Base-by-base conservation (phyloP, 2,888 invertebrate genomes). In the Euclidia mi region DNA sequence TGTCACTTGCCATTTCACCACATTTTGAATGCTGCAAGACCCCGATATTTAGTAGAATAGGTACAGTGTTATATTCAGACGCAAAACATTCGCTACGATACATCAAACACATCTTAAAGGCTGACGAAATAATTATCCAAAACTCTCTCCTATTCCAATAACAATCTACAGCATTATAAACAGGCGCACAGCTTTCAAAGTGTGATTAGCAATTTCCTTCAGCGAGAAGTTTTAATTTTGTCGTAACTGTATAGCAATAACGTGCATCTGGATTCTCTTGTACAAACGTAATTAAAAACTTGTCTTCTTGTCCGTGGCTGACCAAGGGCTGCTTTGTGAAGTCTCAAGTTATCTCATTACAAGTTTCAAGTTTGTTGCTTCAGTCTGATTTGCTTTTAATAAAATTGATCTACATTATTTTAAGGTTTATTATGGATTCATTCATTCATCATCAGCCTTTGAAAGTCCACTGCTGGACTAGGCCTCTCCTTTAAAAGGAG, bases 251-350 rank as follows among this genome's bases (percentile, higher is more conserved):
- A 15, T 43, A 56, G 59, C 40, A 56, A 73, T 72, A 65, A 63
- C 45, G 43, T 63, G 69, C 71, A 71, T 58, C 68, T 74, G 61
- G 56, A 41, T 35, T 51, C 35, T 42, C 29, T 56, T 28, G 25
- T 29, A 49, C 48, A 49, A 65, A 53, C 53, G 66, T 69, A 74
- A 80, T 79, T 81, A 78, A 79, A 78, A 77, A 78, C 65, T 65
- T 70, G 47, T 41, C 12, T 56, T 41, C 44, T 63, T 69, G 47
- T 48, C 29, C 61, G 50, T 48, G 44, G 63, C 28, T 50, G 46
- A 47, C 40, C 57, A 71, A 70, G 53, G 64, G 60, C 49, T 50
- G 63, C 49, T 50, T 64, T 52, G 56, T 48, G 40, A 62, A 65
- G 45, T 65, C 49, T 56, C 37, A 73, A 79, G 58, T 77, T 72